Percentiles rank a stretch among this genome's conserved stretches.
Conservation (phyloP, 2,113 vertebrate genomes). For the Peucedramus taeniatus region DNA sequence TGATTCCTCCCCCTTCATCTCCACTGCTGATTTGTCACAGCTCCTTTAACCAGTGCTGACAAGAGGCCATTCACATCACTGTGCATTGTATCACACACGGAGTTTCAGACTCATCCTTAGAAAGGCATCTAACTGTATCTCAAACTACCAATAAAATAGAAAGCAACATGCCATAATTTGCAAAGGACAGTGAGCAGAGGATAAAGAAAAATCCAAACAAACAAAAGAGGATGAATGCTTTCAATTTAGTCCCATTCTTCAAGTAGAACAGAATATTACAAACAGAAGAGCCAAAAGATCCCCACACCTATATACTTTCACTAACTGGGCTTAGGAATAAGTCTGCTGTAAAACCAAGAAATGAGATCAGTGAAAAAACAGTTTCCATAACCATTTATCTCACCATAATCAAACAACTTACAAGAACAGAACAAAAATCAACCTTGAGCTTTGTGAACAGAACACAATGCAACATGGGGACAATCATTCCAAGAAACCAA, state of each 20-base stretch:
- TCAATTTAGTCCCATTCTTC: background rate
- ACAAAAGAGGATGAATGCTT: background rate
- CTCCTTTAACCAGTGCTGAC: background rate
- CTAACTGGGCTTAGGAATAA: background rate
- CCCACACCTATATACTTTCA: background rate
- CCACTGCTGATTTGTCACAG: background rate
- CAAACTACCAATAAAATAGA: background rate
- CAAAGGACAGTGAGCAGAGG: background rate
- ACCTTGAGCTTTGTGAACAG: slow-evolving; percentile 3
- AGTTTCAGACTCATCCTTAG: background rate
- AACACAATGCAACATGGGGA: background rate
- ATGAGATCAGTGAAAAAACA: background rate
- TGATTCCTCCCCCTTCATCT: background rate
- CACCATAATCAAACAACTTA: background rate
- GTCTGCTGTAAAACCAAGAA: background rate
- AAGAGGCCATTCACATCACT: background rate
- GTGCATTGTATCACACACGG: background rate
- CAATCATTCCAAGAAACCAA: slow-evolving; percentile 24
- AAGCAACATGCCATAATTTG: background rate
- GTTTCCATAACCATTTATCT: background rate
- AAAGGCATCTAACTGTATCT: background rate
- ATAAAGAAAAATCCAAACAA: background rate
- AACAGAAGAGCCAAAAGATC: background rate
- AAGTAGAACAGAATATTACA: background rate
- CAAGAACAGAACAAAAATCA: background rate